phyloP scores from a whole-genome alignment of 2,113 vertebrate genomes.

The Odocoileus virginianus region DNA sequence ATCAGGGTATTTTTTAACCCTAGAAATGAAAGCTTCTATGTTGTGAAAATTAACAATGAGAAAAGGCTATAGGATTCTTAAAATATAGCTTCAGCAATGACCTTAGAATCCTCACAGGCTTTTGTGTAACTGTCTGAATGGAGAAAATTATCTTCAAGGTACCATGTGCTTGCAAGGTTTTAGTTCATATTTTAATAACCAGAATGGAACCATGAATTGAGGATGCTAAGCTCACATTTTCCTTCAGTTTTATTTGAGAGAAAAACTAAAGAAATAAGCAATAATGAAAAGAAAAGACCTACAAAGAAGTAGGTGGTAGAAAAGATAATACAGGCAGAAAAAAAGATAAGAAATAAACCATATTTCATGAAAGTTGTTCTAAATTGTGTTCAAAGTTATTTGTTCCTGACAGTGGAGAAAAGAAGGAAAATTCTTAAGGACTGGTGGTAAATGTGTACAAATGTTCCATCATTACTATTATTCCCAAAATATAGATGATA shows the following conservation, averaged over 20 bases:
- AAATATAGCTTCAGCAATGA: constrained; percentile 5
- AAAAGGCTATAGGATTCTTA: neutral
- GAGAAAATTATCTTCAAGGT: constrained; percentile 19
- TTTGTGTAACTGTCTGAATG: constrained; percentile 1
- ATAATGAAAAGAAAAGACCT: neutral
- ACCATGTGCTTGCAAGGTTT: neutral
- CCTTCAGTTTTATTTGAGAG: neutral
- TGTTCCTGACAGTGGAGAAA: neutral
- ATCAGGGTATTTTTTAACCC: neutral
- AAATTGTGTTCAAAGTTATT: neutral
- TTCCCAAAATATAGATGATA: neutral
- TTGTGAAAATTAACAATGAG: constrained; percentile 36
- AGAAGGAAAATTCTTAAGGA: neutral
- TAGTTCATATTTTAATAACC: neutral
- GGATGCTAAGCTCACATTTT: neutral
- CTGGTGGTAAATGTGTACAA: neutral
- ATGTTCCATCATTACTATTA: neutral
- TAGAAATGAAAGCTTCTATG: constrained; percentile 48
- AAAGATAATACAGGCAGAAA: neutral
- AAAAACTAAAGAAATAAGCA: neutral
- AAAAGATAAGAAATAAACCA: neutral
- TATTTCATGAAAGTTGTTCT: neutral
- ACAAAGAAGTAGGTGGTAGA: neutral
- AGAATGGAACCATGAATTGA: neutral
- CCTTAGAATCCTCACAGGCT: neutral